phyloP scores from a whole-genome alignment of 1,140 invertebrate species.

The Zaprionus ghesquierei region DNA sequence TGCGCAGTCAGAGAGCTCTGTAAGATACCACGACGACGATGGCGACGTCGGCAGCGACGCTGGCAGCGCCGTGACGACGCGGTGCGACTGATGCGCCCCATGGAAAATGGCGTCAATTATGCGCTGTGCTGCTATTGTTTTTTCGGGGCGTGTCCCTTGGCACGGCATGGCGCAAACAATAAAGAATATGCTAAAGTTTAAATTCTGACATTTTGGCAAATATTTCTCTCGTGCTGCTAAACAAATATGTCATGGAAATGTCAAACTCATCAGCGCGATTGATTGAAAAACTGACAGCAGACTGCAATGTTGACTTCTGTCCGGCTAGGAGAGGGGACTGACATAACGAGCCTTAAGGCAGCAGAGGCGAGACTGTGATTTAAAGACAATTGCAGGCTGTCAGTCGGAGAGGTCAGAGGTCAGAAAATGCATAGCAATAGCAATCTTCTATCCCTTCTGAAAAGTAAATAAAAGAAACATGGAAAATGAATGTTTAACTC shows the following conservation, averaged over 20 bases:
- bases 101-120: constrained; percentile 72
- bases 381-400: not conserved
- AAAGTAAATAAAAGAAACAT: not conserved
- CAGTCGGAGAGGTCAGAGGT: not conserved
- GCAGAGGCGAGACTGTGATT: not conserved
- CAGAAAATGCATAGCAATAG: not conserved
- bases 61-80: constrained; percentile 6
- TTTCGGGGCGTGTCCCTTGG: constrained; percentile 47
- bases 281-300: constrained; percentile 74
- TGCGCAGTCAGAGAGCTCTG: constrained; percentile 51
- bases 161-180: constrained; percentile 74
- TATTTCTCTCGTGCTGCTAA: constrained; percentile 75
- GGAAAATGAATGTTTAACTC: too few species aligned
- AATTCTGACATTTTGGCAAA: constrained; percentile 81
- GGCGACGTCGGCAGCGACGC: constrained; percentile 15
- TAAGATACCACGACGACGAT: constrained; percentile 45
- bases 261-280: constrained; percentile 74
- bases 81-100: constrained; percentile 24
- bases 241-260: constrained; percentile 78
- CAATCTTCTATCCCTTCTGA: not conserved
- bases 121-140: constrained; percentile 33
- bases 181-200: constrained; percentile 71
- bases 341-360: not conserved
- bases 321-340: not conserved
- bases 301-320: constrained; percentile 15